Evolutionary conservation across 2,113 vertebrate species (phyloP), one percentile per base, ranked within the genome.

Genomic region (Oxyura jamaicensis): DNA sequence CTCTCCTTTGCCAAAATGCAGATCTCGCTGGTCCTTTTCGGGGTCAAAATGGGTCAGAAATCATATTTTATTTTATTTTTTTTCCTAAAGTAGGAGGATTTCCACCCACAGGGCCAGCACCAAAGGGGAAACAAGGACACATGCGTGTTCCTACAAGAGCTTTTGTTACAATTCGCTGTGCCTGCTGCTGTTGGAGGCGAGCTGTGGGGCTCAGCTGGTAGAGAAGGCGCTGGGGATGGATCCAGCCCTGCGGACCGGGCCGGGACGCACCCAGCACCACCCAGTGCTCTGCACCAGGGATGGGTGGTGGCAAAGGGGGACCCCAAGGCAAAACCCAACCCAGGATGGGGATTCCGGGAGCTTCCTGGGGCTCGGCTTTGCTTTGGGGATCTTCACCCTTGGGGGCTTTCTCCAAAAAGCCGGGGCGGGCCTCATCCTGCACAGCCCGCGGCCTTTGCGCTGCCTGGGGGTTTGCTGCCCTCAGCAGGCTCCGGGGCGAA

Each of bases 221-320:
- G 11, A 79, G 56, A 28, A 22, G 31, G 13, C 0, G 8, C 46
- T 65, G 80, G 63, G 55, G 74, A 65, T 8, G 25, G 65, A 81
- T 39, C 2, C 62, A 71, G 52, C 13, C 4, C 8, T 42, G 0
- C 0, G 44, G 15, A 44, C 12, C 1, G 0, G 50, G 50, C 11
- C 23, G 23, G 22, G 50, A 52, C 12, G 23, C 50, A 25, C 50
- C 50, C 48, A 52, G 50, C 23, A 52, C 50, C 50, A 25, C 20
- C 46, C 0, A 0, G 29, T 10, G 83, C 67, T 26, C 67, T 0
- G 0, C 6, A 17, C 31, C 4, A 9, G 42, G 2, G 1, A 1
- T 3, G 29, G 29, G 20, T n/a, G 76, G 48, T 11, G 75, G 28
- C 11, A 6, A 41, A 1, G 26, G 44, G 0, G 15, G 36, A 41